Conservation (phyloP, 2,113 vertebrate species). For the Protobothrops mucrosquamatus region DNA sequence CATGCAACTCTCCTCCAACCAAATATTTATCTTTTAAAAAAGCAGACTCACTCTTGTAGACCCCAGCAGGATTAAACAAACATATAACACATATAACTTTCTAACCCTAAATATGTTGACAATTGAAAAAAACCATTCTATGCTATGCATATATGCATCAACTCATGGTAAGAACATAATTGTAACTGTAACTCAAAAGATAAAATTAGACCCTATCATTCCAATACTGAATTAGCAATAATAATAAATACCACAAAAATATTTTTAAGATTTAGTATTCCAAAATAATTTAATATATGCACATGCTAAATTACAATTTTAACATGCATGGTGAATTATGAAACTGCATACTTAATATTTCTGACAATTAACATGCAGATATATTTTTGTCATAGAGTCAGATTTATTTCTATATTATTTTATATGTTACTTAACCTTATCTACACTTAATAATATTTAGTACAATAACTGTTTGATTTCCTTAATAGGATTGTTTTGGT, state of each 20-base stretch:
- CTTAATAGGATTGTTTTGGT: not conserved
- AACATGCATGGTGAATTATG: not conserved
- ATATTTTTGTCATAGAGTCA: not conserved
- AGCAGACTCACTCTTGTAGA: not conserved
- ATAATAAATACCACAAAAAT: not conserved
- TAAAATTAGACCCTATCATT: not conserved
- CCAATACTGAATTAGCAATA: not conserved
- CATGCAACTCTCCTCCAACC: not conserved
- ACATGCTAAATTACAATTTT: not conserved
- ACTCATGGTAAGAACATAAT: not conserved
- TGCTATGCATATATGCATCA: no score
- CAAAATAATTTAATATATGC: not conserved
- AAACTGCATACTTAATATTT: not conserved
- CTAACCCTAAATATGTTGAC: not conserved
- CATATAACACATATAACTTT: not conserved
- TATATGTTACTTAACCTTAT: not conserved
- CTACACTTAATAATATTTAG: not conserved
- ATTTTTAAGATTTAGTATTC: not conserved
- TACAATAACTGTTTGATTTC: not conserved
- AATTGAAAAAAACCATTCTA: not conserved
- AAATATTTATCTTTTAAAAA: not conserved
- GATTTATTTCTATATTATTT: not conserved
- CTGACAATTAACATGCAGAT: not conserved
- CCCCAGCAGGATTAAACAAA: not conserved
- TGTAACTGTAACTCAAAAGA: not conserved